These are phyloP conservation scores for Pygocentrus nattereri DNA, from an alignment of 2,797 vertebrate genomes.

Conservation along the genomic window DNA sequence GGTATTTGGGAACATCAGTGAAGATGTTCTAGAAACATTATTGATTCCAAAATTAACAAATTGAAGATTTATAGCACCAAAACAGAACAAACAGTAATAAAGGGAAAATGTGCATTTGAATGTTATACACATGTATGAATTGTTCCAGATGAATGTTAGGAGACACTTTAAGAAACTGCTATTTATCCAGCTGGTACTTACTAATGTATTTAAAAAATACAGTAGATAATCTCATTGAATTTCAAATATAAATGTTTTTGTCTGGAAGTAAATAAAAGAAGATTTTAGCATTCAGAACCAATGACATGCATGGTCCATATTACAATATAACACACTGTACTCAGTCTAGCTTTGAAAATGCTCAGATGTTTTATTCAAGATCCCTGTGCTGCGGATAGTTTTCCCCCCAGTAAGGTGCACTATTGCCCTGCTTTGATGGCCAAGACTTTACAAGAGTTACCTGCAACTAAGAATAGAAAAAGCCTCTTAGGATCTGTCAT, in stretches of 20 bases:
- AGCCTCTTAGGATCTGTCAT: conserved; percentile 71
- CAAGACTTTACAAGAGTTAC: conserved; percentile 28
- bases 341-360: neutral
- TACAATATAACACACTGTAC: neutral
- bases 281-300: neutral
- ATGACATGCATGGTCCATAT: neutral
- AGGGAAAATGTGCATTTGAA: too few relatives aligned
- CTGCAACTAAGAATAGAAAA: conserved; percentile 71
- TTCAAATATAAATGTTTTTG: neutral
- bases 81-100: too few relatives aligned
- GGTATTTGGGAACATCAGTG: too few relatives aligned
- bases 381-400: neutral
- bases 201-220: too few relatives aligned
- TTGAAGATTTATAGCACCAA: too few relatives aligned
- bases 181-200: too few relatives aligned
- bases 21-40: too few relatives aligned
- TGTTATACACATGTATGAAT: too few relatives aligned
- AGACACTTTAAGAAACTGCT: too few relatives aligned
- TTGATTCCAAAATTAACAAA: too few relatives aligned
- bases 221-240: neutral
- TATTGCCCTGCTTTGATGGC: conserved; percentile 1
- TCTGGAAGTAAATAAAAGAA: neutral
- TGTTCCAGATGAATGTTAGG: too few relatives aligned
- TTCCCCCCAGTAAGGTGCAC: neutral
- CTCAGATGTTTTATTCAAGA: neutral